A percentile compares a stretch with the other conserved stretches of the same genome.
Evolutionary conservation across 92 coral and sea anemone species (phyloP).

Genomic region (Ricordea florida): DNA sequence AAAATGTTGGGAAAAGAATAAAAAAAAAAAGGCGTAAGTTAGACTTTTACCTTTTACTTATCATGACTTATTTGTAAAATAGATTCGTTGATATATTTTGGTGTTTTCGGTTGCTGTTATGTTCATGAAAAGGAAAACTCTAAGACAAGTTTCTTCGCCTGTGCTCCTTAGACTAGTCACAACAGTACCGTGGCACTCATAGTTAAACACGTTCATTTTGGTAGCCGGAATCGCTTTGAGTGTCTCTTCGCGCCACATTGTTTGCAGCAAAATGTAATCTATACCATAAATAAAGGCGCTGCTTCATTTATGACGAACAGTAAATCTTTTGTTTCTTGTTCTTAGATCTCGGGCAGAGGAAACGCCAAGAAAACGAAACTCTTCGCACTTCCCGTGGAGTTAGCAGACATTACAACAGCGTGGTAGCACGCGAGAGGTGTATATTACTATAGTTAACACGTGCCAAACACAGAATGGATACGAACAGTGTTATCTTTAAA

Average conservation of each 20-base stretch:
- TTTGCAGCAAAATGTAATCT: background rate
- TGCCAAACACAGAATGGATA: background rate
- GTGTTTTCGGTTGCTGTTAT: too few species aligned
- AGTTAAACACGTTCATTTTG: background rate
- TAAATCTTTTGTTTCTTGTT: background rate
- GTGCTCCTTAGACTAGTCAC: background rate
- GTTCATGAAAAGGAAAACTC: too few species aligned
- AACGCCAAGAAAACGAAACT: background rate
- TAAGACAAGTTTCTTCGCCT: background rate
- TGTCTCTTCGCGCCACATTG: too few species aligned
- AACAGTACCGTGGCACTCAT: background rate
- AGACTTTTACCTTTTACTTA: too few species aligned
- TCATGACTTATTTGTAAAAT: too few species aligned
- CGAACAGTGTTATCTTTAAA: background rate
- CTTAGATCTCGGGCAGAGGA: background rate
- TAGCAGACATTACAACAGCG: background rate
- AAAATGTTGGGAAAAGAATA: too few species aligned
- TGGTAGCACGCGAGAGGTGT: conserved; percentile 22
- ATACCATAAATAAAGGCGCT: background rate
- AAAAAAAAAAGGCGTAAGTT: too few species aligned
- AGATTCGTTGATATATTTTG: too few species aligned
- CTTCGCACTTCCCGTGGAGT: background rate
- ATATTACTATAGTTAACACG: conserved; percentile 5
- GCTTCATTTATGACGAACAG: background rate
- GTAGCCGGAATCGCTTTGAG: background rate